Conservation (phyloP, 2,113 vertebrate genomes). For the Lampris incognitus region DNA sequence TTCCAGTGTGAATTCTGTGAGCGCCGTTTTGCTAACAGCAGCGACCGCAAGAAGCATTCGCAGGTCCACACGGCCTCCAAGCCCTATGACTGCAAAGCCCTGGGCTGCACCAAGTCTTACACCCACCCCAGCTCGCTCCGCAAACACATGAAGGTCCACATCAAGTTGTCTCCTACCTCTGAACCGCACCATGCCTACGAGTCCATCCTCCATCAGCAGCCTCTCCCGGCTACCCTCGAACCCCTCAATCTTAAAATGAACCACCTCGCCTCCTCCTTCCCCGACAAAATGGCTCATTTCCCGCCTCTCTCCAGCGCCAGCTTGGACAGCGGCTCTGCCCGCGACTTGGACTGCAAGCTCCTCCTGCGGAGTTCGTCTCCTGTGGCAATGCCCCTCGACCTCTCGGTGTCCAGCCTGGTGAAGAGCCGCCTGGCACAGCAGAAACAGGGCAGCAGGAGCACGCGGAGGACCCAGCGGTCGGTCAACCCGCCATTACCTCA, state of each 20-base stretch:
- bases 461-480: slow-evolving; percentile 63
- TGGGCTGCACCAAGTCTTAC: slow-evolving; percentile 97
- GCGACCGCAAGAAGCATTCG: slow-evolving; percentile 95
- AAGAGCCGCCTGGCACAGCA: slow-evolving; percentile 78
- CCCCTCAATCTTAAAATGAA: slow-evolving; percentile 78
- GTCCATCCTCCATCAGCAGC: slow-evolving; percentile 51
- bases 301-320: slow-evolving; percentile 52
- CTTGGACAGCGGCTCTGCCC: slow-evolving; percentile 39
- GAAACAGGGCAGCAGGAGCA: slow-evolving; percentile 59
- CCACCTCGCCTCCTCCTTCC: slow-evolving; percentile 58
- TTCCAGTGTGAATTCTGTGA: slow-evolving; percentile 98
- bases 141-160: slow-evolving; percentile 97
- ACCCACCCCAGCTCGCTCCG: slow-evolving; percentile 95
- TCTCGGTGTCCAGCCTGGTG: slow-evolving; percentile 72
- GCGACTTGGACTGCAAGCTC: slow-evolving; percentile 55
- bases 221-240: slow-evolving; percentile 63
- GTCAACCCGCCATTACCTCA: slow-evolving; percentile 89
- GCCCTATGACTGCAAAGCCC: slow-evolving; percentile 95
- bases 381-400: slow-evolving; percentile 67
- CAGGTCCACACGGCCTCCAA: slow-evolving; percentile 97
- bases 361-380: slow-evolving; percentile 70
- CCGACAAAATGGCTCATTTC: slow-evolving; percentile 37
- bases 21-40: slow-evolving; percentile 96
- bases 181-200: slow-evolving; percentile 77
- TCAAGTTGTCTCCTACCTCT: slow-evolving; percentile 90